Evolutionary conservation across 2,113 vertebrate genomes (phyloP), one percentile per base, ranked within the genome.

Genomic region (Acrocephalus kingi): DNA sequence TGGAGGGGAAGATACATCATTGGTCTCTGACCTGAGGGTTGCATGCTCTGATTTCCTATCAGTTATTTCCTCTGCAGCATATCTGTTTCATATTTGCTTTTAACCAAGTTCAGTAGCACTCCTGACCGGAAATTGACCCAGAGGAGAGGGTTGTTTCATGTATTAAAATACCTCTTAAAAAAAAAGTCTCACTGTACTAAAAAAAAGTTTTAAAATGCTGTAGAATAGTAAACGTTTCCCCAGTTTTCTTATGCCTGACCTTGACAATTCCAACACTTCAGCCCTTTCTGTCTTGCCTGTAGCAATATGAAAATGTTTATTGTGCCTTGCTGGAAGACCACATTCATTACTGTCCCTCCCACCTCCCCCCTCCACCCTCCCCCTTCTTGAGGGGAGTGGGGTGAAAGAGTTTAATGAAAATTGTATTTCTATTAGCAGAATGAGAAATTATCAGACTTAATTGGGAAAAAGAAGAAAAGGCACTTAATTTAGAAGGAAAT

Each of bases 401-500:
- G 89, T 92, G 91, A 95, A 90, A 91, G 90, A 92, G 87, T 96
- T 96, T 95, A 96, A 96, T 96, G 96, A 94, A 96, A 96, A 96
- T 96, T 93, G 84, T 94, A 93, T 96, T 97, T 96, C 95, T 96
- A 91, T 96, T 96, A 96, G 54, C 69, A 96, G 87, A 96, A 91
- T 96, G 95, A 96, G 94, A 96, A 96, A 95, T 96, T 96, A 94
- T 94, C 95, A 89, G 89, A 85, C 94, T 96, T 96, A 96, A 96
- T 96, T 93, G 92, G 93, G 84, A 87, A 95, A 96, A 96, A 91
- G 93, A 96, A 91, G 78, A 93, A 95, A 97, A 96, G 84, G 61
- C 96, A 96, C 88, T 96, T 97, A 96, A 97, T 95, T 93, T 95
- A 94, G 92, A 88, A 94, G 82, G 90, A 96, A 97, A 94, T 96